Conservation (phyloP, 2,888 invertebrate species). For the Liodrosophila aerea region DNA sequence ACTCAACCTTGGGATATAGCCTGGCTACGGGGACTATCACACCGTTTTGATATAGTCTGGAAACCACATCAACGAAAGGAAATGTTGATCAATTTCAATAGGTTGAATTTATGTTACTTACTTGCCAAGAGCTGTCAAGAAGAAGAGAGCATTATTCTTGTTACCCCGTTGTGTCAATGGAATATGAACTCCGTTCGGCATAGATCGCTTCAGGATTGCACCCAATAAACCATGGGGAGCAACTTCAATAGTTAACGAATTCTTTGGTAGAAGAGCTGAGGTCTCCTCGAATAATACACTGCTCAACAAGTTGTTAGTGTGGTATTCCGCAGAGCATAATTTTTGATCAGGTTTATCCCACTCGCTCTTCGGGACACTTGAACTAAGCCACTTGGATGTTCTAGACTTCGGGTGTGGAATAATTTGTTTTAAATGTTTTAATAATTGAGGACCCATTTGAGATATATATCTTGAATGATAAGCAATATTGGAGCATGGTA, state of each 20-base stretch:
- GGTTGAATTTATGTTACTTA: constrained; percentile 73
- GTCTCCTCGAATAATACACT: constrained; percentile 86
- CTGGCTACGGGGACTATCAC: constrained; percentile 88
- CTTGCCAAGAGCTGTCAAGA: constrained; percentile 83
- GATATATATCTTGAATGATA: constrained; percentile 94
- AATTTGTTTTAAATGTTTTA: constrained; percentile 86
- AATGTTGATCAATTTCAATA: not conserved
- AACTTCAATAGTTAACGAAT: constrained; percentile 87
- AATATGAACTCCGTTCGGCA: constrained; percentile 84
- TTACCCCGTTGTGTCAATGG: constrained; percentile 85
- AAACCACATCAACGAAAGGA: not conserved
- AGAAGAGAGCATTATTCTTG: constrained; percentile 82
- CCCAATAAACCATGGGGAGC: constrained; percentile 88
- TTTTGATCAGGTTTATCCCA: constrained; percentile 88
- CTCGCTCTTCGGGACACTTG: constrained; percentile 88
- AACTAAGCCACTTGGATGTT: constrained; percentile 91
- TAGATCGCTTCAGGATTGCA: constrained; percentile 86
- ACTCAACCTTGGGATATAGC: constrained; percentile 89
- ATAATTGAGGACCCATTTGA: constrained; percentile 86
- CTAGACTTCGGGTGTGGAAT: constrained; percentile 87
- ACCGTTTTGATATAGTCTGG: constrained; percentile 90
- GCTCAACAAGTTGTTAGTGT: constrained; percentile 91
- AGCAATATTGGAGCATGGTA: constrained; percentile 93
- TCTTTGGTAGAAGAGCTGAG: constrained; percentile 85
- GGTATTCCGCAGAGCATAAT: constrained; percentile 91